Evolutionary conservation across 2,888 invertebrate species (phyloP).

Genomic region (Ectropis crepuscularia): DNA sequence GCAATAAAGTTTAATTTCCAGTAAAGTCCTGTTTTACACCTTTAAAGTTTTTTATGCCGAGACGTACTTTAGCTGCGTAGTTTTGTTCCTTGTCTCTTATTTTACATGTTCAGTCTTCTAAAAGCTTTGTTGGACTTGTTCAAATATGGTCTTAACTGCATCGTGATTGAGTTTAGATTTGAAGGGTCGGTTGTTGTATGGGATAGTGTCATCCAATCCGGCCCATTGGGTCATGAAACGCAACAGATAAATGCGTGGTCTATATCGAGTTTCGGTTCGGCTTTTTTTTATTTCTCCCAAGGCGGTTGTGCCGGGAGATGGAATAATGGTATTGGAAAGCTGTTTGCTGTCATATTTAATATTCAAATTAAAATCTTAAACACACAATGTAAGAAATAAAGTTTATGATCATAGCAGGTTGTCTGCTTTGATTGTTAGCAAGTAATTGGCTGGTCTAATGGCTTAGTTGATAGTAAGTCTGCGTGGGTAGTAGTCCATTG

Average conservation of each 20-base stretch:
- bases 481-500: too few relatives aligned
- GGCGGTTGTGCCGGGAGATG: conserved; percentile 40
- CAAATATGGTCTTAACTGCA: conserved; percentile 50
- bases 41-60: conserved; percentile 44
- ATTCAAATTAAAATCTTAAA: not conserved
- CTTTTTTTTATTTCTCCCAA: conserved; percentile 55
- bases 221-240: conserved; percentile 73
- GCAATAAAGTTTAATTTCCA: conserved; percentile 52
- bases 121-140: conserved; percentile 38
- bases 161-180: conserved; percentile 45
- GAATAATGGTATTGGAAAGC: conserved; percentile 34
- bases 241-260: conserved; percentile 76
- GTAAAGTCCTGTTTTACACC: conserved; percentile 33
- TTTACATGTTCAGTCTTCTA: conserved; percentile 63
- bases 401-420: too few relatives aligned
- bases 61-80: conserved; percentile 56
- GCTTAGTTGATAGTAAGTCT: too few relatives aligned
- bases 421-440: too few relatives aligned
- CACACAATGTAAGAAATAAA: too few relatives aligned
- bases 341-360: conserved; percentile 21
- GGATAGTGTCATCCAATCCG: conserved; percentile 76
- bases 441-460: too few relatives aligned
- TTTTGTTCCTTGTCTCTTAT: conserved; percentile 67
- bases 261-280: conserved; percentile 74
- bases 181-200: conserved; percentile 41